A percentile compares a stretch with the other conserved stretches of the same genome.
These are phyloP conservation scores for Lutraria rhynchaena DNA, from an alignment of 1,140 invertebrate genomes.

Conservation along the genomic window DNA sequence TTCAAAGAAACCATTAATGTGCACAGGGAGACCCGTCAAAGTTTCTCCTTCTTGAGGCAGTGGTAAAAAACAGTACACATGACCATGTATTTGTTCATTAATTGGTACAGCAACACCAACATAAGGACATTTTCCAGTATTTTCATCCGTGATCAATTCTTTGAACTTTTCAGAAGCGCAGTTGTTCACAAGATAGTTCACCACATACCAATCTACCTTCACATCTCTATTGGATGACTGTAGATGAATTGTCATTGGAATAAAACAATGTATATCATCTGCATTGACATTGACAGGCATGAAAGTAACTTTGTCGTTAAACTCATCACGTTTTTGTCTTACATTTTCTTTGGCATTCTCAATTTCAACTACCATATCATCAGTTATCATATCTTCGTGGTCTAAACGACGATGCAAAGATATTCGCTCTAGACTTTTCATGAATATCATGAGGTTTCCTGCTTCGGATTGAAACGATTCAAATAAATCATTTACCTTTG, in stretches of 20 bases:
- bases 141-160: slow-evolving; percentile 19
- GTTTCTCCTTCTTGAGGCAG: slow-evolving; percentile 63
- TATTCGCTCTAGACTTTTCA: slow-evolving; percentile 57
- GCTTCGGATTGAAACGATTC: slow-evolving; percentile 61
- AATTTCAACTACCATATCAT: background rate
- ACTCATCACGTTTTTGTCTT: background rate
- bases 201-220: slow-evolving; percentile 25
- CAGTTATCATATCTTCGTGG: background rate
- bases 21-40: slow-evolving; percentile 71
- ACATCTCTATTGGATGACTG: background rate
- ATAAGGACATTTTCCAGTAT: slow-evolving; percentile 27
- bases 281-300: background rate
- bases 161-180: slow-evolving; percentile 13
- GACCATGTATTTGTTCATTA: slow-evolving; percentile 30
- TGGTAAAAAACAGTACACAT: slow-evolving; percentile 76
- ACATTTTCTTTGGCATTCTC: background rate
- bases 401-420: background rate
- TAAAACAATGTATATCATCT: background rate
- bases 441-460: slow-evolving; percentile 63
- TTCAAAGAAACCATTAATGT: slow-evolving; percentile 74
- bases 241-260: background rate
- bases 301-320: background rate
- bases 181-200: slow-evolving; percentile 23
- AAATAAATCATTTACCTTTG: slow-evolving; percentile 65
- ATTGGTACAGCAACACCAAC: slow-evolving; percentile 45